Percentiles rank a stretch among this genome's conserved stretches.
phyloP scores from a whole-genome alignment of 2,888 invertebrate species.

The Chloroclystis v-ata region DNA sequence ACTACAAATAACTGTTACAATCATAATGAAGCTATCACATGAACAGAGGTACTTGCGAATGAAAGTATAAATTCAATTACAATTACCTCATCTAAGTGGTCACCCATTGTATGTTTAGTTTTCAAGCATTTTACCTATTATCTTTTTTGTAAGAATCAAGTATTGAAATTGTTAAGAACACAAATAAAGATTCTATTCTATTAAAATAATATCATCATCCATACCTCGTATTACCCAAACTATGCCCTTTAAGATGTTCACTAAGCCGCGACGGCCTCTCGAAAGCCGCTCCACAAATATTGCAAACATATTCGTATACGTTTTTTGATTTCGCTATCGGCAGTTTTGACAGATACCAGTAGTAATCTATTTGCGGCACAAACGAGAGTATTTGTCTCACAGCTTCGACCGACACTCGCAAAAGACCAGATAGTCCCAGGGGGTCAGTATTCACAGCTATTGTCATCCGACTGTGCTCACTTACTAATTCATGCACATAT shows the following conservation, averaged over 20 bases:
- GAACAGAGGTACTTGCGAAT: background rate
- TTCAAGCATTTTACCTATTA: no score
- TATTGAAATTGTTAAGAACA: no score
- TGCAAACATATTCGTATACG: conserved; percentile 46
- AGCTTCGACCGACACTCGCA: conserved; percentile 53
- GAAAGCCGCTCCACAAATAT: conserved; percentile 58
- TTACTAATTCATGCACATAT: conserved; percentile 28
- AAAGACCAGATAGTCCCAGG: conserved; percentile 47
- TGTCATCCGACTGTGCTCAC: conserved; percentile 34
- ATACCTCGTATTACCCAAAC: conserved; percentile 50
- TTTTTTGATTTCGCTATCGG: conserved; percentile 29
- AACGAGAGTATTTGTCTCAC: conserved; percentile 50
- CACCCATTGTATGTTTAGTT: no score
- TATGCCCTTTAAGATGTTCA: conserved; percentile 54
- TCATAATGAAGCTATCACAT: conserved; percentile 14
- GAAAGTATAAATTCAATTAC: no score
- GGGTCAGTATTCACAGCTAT: conserved; percentile 68
- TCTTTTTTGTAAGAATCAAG: no score
- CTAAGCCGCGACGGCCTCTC: conserved; percentile 48
- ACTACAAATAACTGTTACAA: conserved; percentile 10
- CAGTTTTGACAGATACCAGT: conserved; percentile 40
- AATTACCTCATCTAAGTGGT: no score
- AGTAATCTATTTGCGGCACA: conserved; percentile 47
- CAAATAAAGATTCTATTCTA: no score
- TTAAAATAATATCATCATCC: no score